phyloP scores from a whole-genome alignment of 1,140 invertebrate genomes.

The Hyposmocoma kahamanoa region DNA sequence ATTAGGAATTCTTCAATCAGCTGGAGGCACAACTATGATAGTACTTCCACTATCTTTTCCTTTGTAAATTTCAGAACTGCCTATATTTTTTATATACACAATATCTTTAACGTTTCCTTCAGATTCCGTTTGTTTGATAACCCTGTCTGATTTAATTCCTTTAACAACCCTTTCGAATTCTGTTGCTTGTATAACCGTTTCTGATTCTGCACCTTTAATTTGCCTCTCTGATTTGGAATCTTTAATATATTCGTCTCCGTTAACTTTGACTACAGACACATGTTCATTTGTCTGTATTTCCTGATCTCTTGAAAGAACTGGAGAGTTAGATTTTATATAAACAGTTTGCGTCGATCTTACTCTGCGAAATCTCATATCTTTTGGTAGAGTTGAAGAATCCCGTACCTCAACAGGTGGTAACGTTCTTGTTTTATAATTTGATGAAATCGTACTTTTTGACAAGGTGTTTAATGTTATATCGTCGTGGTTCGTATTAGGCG shows the following conservation, averaged over 20 bases:
- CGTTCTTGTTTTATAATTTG: conserved; percentile 48
- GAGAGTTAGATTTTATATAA: conserved; percentile 53
- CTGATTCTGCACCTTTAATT: too few relatives aligned
- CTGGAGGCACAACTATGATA: conserved; percentile 59
- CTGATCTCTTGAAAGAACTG: conserved; percentile 19
- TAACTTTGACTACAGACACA: conserved; percentile 54
- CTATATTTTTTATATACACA: conserved; percentile 47
- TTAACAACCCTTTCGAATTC: too few relatives aligned
- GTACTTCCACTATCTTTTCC: conserved; percentile 58
- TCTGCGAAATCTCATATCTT: conserved; percentile 64
- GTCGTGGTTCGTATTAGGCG: background rate
- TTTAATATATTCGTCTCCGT: conserved; percentile 51
- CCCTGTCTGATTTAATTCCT: conserved; percentile 52
- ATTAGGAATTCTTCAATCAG: conserved; percentile 58
- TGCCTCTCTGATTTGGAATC: conserved; percentile 37
- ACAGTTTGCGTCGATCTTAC: conserved; percentile 58
- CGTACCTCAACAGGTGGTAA: conserved; percentile 37
- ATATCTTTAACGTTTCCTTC: conserved; percentile 46
- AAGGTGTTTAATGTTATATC: conserved; percentile 28
- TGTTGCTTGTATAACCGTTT: too few relatives aligned
- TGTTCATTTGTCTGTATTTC: conserved; percentile 39
- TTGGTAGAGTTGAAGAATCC: conserved; percentile 55
- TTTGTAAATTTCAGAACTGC: conserved; percentile 47
- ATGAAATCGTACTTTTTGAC: conserved; percentile 49
- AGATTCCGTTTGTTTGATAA: conserved; percentile 37